Evolutionary conservation across 2,797 vertebrate genomes (phyloP).

Genomic region (Brachymystax lenok): DNA sequence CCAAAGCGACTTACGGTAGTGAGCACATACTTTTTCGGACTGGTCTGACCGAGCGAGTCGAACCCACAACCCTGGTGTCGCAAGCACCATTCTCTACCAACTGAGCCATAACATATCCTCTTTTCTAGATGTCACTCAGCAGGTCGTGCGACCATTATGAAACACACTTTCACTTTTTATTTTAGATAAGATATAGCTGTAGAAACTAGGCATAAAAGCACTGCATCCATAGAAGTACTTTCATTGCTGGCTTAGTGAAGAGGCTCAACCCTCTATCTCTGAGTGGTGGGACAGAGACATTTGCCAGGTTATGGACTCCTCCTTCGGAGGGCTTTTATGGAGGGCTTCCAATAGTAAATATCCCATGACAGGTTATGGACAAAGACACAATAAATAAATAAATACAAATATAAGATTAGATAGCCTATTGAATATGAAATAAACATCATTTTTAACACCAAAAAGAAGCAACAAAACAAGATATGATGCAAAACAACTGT

Average conservation of each 20-base stretch:
- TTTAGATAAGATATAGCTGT: neutral
- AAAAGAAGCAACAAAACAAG: too few relatives aligned
- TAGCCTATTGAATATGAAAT: too few relatives aligned
- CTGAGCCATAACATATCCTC: neutral
- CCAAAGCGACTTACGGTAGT: too few relatives aligned
- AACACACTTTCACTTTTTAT: neutral
- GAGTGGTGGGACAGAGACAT: too few relatives aligned
- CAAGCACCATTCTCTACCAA: too few relatives aligned
- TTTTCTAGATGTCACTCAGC: neutral
- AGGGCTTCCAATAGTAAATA: neutral
- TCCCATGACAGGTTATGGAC: neutral
- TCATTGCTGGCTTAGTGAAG: neutral
- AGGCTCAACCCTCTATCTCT: neutral
- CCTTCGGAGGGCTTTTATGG: neutral
- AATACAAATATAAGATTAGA: conserved; percentile 4
- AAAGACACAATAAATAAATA: conserved; percentile 26
- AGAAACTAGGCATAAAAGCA: neutral
- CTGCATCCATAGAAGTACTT: neutral
- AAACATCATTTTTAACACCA: too few relatives aligned
- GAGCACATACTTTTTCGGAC: too few relatives aligned
- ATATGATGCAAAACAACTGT: too few relatives aligned
- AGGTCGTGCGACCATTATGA: neutral
- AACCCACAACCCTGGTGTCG: too few relatives aligned
- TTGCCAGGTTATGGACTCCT: neutral
- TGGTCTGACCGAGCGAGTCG: too few relatives aligned